A percentile compares a stretch with the other conserved stretches of the same genome.
Conservation (phyloP, 2,113 vertebrate species). For the Chlamydotis undulata region DNA sequence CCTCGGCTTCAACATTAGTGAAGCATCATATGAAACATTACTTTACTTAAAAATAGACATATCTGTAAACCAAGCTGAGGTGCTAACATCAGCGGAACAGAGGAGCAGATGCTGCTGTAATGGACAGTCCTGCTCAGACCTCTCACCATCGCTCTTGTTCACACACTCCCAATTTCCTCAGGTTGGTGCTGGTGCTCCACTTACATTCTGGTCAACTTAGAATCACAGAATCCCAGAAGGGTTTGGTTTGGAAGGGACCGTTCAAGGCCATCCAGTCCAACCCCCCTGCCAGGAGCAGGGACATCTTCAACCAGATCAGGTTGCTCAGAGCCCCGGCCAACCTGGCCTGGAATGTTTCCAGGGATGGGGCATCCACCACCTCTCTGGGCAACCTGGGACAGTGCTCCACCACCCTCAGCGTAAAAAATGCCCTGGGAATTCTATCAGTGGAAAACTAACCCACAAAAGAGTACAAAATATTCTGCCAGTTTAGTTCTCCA, state of each 20-base stretch:
- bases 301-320: no score
- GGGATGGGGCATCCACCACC: no score
- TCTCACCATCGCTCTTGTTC: neutral
- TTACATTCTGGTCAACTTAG: neutral
- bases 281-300: no score
- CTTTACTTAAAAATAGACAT: neutral
- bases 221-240: no score
- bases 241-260: no score
- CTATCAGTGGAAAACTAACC: neutral
- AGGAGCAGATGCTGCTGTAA: neutral
- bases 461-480: neutral
- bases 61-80: neutral
- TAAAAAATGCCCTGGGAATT: neutral
- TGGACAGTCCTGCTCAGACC: neutral
- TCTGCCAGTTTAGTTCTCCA: neutral
- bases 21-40: neutral
- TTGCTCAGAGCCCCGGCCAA: no score
- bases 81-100: neutral
- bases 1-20: neutral
- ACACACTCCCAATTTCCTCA: fast-evolving
- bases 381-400: no score
- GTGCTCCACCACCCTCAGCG: no score
- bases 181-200: neutral
- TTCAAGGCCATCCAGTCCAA: no score
- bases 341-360: no score